phyloP scores from a whole-genome alignment of 2,888 invertebrate genomes.

The Nasonia oneida region DNA sequence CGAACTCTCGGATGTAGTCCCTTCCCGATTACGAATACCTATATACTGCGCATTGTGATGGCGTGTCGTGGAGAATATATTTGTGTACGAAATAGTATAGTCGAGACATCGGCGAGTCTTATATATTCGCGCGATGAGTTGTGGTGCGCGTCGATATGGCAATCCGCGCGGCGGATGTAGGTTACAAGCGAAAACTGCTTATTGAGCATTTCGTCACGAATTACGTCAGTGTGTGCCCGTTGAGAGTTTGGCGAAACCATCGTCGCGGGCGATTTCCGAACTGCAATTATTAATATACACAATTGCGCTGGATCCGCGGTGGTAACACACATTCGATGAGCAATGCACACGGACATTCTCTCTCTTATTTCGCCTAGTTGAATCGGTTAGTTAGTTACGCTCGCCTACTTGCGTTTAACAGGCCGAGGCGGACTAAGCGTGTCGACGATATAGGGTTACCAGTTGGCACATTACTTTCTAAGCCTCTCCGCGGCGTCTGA shows the following conservation, averaged over 20 bases:
- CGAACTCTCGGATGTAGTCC: neutral
- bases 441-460: slow-evolving; percentile 69
- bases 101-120: no score
- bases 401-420: slow-evolving; percentile 69
- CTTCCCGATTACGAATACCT: neutral
- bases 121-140: slow-evolving; percentile 20
- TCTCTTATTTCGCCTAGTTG: slow-evolving; percentile 71
- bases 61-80: no score
- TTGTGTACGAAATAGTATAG: no score
- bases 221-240: slow-evolving; percentile 49
- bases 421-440: slow-evolving; percentile 66
- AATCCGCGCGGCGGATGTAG: slow-evolving; percentile 60
- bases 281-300: neutral
- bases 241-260: slow-evolving; percentile 30
- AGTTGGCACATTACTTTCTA: slow-evolving; percentile 63
- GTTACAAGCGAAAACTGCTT: slow-evolving; percentile 63
- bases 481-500: slow-evolving; percentile 58
- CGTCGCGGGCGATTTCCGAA: slow-evolving; percentile 25
- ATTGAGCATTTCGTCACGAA: slow-evolving; percentile 65
- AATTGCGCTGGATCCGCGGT: neutral
- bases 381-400: slow-evolving; percentile 69
- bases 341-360: no score
- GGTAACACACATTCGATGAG: neutral
- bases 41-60: neutral
- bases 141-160: slow-evolving; percentile 43